Evolutionary conservation across 1,140 invertebrate genomes (phyloP), one percentile per base, ranked within the genome.

Genomic region (Cheumatopsyche charites): DNA sequence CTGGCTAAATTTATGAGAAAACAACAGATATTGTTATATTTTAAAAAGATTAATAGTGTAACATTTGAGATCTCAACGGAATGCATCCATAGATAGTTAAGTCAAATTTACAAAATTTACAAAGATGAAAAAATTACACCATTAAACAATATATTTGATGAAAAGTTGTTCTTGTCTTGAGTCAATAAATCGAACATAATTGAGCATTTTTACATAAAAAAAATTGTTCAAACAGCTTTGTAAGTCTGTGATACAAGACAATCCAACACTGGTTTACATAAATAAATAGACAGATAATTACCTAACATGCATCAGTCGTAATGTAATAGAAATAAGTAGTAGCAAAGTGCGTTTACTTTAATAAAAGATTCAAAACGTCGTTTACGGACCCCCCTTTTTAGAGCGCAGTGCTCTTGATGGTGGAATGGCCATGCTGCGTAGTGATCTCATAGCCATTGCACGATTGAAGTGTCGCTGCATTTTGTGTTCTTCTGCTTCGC

Each of bases 381-480:
- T 76, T 79, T 82, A 84, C 13, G 81, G 79, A 67, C 79, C 80
- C 21, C 80, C 81, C 77, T 84, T 85, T 75, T 83, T 84, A 1
- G 81, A 78, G 25, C 75, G 73, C 13, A 74, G 61, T 1, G 81
- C 79, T 21, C 82, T 76, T 0, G 80, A 68, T 55, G 78, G 80
- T 23, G 80, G 71, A 13, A 83, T 70, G 15, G 82, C 75, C 21
- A 82, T 82, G 21, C 89, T 86, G 26, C 88, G 85, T 21, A 94
- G 84, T 62, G 91, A 91, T 19, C 91, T 86, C 92, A 94, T 94
- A 2, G 92, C 91, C 90, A 94, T 92, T 1, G 92, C 91, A 63
- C 92, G 85, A 82, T 93, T 94, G 78, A 94, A 94, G 79, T 94
- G 92, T 11, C 92, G 86, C 36, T 88, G 88, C 13, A 89, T 88